Base-by-base conservation (phyloP, 2,888 invertebrate species). In the Sepioteuthis lessoniana region DNA sequence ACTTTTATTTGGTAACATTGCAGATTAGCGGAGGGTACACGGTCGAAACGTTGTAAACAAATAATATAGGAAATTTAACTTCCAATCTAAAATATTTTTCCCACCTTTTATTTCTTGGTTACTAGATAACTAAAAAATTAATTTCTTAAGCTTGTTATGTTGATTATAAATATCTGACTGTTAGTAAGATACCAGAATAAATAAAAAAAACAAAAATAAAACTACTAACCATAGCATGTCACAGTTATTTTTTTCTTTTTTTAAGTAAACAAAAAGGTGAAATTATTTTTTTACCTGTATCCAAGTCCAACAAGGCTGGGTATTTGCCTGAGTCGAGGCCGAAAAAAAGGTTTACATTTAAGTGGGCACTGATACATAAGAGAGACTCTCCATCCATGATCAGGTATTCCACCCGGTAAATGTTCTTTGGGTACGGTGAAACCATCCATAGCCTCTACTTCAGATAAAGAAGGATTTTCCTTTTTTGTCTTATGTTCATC, bases 221-320 rank as follows among this genome's bases (percentile, higher is more conserved):
- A n/a, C n/a, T n/a, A n/a, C n/a, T n/a, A 42, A 42, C 42, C 42
- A 42, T 42, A 42, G 7, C 42, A 3, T 42, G 42, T 42, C 42
- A 42, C 7, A n/a, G 42, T 42, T 42, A 42, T 7, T 42, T 42
- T 37, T 90, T 90, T 90, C 25, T 21, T 90, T 38, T 90, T 13
- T 35, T 16, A 35, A 31, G 55, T 38, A 93, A 42, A 93, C 21
- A 42, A 47, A 93, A 46, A 38, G 19, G 38, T 28, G 46, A 4
- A 0, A 93, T 47, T 91, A 91, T 21, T 31, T 91, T 94, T 98
- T 96, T 96, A 98, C 98, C 98, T 98, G 96, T 98, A 97, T 94
- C 98, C 97, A 93, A 98, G 97, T 13, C 98, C 98, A 96, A 98
- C 97, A 96, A 98, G 97, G 42, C 98, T 98, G 95, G 98, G 97